Percentiles rank a stretch among this genome's conserved stretches.
Evolutionary conservation across 2,797 vertebrate species (phyloP).

Genomic region (Danio choprae): DNA sequence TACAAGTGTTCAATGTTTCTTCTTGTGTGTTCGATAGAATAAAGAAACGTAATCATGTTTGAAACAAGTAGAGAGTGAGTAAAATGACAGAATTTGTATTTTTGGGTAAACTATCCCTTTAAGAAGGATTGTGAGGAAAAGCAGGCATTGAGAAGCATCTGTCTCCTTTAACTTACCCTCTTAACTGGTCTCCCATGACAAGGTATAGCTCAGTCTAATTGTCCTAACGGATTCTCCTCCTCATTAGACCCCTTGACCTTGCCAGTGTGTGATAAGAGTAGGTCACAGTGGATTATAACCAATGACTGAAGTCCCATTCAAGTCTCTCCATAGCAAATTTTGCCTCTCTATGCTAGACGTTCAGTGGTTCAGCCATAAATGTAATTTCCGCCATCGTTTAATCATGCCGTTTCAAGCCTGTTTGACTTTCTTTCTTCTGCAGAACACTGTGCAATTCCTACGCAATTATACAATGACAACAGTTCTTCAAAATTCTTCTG

Average conservation of each 20-base stretch:
- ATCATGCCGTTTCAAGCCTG: neutral
- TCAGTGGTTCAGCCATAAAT: conserved; percentile 14
- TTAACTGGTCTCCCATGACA: conserved; percentile 65
- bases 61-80: no score
- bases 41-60: no score
- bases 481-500: neutral
- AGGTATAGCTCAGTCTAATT: conserved; percentile 75
- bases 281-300: conserved; percentile 76
- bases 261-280: conserved; percentile 72
- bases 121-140: neutral
- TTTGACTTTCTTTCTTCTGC: conserved; percentile 1
- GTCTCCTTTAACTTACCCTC: conserved; percentile 62
- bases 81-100: no score
- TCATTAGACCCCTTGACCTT: conserved; percentile 81
- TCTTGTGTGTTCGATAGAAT: no score
- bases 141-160: conserved; percentile 31
- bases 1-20: no score
- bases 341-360: conserved; percentile 8
- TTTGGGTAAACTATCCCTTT: neutral
- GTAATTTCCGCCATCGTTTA: neutral
- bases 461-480: neutral
- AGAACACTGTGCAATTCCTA: neutral
- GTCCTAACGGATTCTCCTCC: conserved; percentile 76
- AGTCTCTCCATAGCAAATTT: conserved; percentile 49
- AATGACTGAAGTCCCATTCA: conserved; percentile 67